Conservation (phyloP, 2,113 vertebrate genomes). For the Mobula hypostoma region DNA sequence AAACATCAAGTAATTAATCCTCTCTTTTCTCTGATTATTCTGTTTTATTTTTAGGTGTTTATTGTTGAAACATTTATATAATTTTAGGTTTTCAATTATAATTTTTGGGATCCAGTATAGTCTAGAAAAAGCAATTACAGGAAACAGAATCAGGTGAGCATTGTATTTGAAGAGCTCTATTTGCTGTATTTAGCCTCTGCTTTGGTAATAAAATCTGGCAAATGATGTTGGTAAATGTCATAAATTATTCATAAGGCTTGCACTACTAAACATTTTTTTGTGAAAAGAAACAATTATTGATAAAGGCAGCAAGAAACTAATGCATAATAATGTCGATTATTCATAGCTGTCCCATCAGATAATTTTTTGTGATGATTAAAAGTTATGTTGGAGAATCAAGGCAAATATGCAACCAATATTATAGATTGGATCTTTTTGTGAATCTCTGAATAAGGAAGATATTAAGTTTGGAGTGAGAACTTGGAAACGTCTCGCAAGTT, state of each 20-base stretch:
- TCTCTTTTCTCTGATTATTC: not conserved
- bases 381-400: not conserved
- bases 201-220: not conserved
- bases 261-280: not conserved
- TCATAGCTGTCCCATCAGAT: not conserved
- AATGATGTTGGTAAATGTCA: constrained; percentile 11
- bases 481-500: not conserved
- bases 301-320: not conserved
- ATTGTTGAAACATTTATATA: not conserved
- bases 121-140: not conserved
- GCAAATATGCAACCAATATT: not conserved
- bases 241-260: constrained; percentile 5
- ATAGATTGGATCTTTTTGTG: not conserved
- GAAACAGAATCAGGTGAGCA: not conserved
- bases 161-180: not conserved
- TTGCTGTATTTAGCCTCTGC: not conserved
- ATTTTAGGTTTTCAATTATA: not conserved
- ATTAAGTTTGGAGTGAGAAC: not conserved
- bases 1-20: not conserved
- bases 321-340: not conserved
- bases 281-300: not conserved
- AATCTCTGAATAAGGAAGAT: not conserved
- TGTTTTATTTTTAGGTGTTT: not conserved
- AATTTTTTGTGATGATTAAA: not conserved
- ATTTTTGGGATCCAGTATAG: not conserved